phyloP scores from a whole-genome alignment of 2,797 vertebrate genomes.

The Sebastes goodei region DNA sequence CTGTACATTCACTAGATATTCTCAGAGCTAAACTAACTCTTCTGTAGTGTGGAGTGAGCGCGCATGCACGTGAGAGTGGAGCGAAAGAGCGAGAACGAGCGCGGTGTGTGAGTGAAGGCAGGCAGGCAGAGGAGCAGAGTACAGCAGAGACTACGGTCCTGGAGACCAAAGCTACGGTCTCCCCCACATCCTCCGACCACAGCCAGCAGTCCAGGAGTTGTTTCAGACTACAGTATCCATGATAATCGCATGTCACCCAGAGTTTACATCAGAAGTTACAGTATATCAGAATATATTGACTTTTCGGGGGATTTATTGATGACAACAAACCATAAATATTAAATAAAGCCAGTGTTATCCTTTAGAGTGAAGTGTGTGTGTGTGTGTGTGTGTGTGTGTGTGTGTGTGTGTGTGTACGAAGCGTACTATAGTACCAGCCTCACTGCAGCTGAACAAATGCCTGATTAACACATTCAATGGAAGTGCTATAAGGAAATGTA shows the following conservation, averaged over 20 bases:
- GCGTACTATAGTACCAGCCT: background rate
- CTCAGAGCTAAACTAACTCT: too few species aligned
- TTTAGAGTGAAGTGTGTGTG: background rate
- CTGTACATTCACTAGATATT: too few species aligned
- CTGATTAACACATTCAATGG: background rate
- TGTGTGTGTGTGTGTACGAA: background rate
- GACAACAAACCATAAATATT: background rate
- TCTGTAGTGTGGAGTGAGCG: rapidly evolving
- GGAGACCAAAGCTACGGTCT: too few species aligned
- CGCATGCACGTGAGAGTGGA: too few species aligned
- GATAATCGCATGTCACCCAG: background rate
- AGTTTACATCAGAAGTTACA: background rate
- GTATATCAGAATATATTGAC: background rate
- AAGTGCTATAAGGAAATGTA: constrained; percentile 2
- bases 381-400: background rate
- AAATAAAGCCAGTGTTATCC: background rate
- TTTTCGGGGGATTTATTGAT: background rate
- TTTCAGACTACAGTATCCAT: background rate
- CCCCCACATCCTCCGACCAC: too few species aligned
- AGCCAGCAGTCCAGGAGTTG: background rate
- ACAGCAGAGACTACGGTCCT: too few species aligned
- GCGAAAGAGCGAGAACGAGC: too few species aligned
- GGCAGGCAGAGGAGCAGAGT: too few species aligned
- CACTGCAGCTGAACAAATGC: background rate
- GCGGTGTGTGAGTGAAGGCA: too few species aligned